Evolutionary conservation across 2,888 invertebrate species (phyloP).

Genomic region (Vesta saturnalis): DNA sequence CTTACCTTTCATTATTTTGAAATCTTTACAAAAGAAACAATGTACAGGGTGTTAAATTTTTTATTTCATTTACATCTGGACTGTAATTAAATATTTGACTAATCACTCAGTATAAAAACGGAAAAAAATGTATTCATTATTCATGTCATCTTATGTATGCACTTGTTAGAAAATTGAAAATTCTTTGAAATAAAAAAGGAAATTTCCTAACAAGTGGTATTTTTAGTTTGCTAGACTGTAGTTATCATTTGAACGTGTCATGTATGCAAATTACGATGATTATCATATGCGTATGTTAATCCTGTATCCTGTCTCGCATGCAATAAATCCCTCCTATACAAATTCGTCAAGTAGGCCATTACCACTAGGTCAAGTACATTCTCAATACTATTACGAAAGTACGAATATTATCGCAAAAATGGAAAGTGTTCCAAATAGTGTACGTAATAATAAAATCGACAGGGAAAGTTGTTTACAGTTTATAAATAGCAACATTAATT

Average conservation of each 20-base stretch:
- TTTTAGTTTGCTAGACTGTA: not conserved
- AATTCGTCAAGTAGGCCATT: conserved; percentile 58
- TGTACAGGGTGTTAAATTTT: no score
- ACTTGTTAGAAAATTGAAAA: not conserved
- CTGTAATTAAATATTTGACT: no score
- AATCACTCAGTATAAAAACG: no score
- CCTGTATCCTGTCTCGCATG: conserved; percentile 42
- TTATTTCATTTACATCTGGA: no score
- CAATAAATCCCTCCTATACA: conserved; percentile 38
- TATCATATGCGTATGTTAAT: conserved; percentile 40
- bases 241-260: conserved; percentile 27
- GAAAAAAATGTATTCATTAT: no score
- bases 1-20: not conserved
- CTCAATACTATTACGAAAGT: conserved; percentile 51
- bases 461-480: conserved; percentile 34
- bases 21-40: not conserved
- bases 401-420: conserved; percentile 56
- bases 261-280: conserved; percentile 37
- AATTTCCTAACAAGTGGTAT: not conserved
- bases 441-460: conserved; percentile 22
- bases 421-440: conserved; percentile 54
- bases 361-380: conserved; percentile 61
- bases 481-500: conserved; percentile 17
- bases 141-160: no score
- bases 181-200: not conserved